Base-by-base conservation (phyloP, 2,797 vertebrate genomes). In the Brachyrhaphis roseni region DNA sequence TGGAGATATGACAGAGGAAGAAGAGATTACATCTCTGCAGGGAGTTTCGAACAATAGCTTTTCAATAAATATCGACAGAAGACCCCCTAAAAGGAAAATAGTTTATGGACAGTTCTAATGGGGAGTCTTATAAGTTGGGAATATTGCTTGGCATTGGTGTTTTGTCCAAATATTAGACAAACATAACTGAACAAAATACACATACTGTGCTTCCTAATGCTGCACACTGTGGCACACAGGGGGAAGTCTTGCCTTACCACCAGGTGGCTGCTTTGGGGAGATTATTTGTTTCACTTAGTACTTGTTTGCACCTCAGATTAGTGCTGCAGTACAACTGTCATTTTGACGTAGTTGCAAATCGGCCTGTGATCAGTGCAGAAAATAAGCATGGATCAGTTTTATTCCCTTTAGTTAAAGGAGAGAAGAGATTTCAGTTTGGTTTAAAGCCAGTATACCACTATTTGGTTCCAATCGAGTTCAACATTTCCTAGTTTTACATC, bases 1-100 rank as follows among this genome's bases (percentile, higher is more conserved):
- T 82, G 51, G 79, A 31, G 82, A 79, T 83, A 87, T 51, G 53
- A 89, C 78, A 76, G 64, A 75, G 82, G 34, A 46, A 47, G 11
- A 23, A 7, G 3, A 46, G 39, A 45, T 15, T 11, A 31, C n/a
- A 75, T 68, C 62, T 66, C 36, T 41, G 64, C 34, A 41, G 18
- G 36, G 11, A 39, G 64, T 36, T 68, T 39, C 0, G 11, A 41
- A 41, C 20, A 68, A 68, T 41, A 26, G 20, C 64, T 41, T 68
- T 41, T 41, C 36, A 66, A 39, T 66, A 41, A 66, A 66, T 66
- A 41, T 66, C 2, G 15, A 41, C 64, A 66, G 20, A 66, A 39
- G 18, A 36, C 11, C n/a, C 59, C 59, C 31, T 7, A 20, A 36
- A 31, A 45, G 3, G 49, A 51, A 23, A 53, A 39, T n/a, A 28